These are phyloP conservation scores for Calameuta pallipes DNA, from an alignment of 2,888 invertebrate genomes.

Conservation along the genomic window DNA sequence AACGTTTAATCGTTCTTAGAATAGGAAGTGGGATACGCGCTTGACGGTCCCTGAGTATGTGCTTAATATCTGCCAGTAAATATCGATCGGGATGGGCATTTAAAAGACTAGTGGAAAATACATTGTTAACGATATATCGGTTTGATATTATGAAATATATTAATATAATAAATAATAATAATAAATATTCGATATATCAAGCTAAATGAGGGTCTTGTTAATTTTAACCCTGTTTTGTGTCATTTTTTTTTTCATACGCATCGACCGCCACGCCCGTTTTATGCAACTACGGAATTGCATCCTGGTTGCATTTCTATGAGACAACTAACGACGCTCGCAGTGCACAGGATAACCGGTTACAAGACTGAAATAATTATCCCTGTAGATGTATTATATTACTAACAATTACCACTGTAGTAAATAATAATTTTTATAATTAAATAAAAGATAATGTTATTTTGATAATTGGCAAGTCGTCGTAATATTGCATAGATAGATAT, in stretches of 20 bases:
- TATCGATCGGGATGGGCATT: background rate
- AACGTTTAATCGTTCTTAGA: background rate
- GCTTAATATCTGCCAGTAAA: background rate
- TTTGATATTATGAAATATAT: background rate
- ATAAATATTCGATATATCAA: background rate
- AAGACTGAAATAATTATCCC: background rate
- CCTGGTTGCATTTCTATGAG: background rate
- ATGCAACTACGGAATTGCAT: background rate
- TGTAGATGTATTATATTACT: background rate
- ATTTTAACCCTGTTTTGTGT: background rate
- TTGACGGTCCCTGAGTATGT: slow-evolving; percentile 8
- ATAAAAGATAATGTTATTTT: background rate
- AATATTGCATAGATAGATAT: too few species aligned
- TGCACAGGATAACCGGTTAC: background rate
- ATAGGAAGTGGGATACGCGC: background rate
- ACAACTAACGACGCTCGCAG: background rate
- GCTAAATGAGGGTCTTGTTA: background rate
- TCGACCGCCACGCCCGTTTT: background rate
- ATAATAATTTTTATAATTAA: background rate
- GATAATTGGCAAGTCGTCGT: background rate
- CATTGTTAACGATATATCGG: background rate
- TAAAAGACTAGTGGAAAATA: background rate
- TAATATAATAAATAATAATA: background rate
- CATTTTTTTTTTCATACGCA: background rate
- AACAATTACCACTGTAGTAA: too few species aligned